Evolutionary conservation across 2,113 vertebrate species (phyloP).

Genomic region (Pelecanus crispus): DNA sequence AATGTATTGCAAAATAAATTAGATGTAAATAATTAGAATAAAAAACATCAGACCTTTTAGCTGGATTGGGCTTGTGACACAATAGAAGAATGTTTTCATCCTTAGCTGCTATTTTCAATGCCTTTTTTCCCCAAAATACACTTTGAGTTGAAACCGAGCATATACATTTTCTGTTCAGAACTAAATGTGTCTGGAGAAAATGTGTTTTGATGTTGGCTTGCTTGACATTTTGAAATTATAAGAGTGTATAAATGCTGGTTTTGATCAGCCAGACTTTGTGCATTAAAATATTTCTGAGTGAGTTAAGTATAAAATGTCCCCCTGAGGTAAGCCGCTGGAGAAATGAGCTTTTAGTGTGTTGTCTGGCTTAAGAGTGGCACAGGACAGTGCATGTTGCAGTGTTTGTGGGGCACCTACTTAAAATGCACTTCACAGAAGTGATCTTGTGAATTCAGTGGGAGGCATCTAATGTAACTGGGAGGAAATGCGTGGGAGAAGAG

Average conservation of each 20-base stretch:
- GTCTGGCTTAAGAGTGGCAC: neutral
- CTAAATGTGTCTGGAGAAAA: neutral
- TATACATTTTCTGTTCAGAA: neutral
- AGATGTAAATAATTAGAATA: neutral
- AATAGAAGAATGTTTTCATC: neutral
- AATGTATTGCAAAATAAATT: neutral
- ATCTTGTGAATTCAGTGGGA: neutral
- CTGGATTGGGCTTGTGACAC: neutral
- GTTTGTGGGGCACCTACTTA: neutral
- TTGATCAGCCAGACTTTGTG: neutral
- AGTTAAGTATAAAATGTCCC: neutral
- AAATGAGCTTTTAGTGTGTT: fast-evolving
- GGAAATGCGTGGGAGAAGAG: neutral
- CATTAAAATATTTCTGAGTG: neutral
- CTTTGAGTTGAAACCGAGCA: neutral
- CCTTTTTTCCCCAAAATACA: neutral
- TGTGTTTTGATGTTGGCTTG: neutral
- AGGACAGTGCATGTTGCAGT: too few relatives aligned
- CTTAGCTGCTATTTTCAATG: neutral
- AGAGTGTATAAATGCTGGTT: neutral
- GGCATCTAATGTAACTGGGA: neutral
- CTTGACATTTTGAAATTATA: neutral
- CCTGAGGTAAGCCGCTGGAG: neutral
- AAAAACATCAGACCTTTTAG: neutral
- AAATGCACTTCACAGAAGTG: neutral